Evolutionary conservation across 2,888 invertebrate species (phyloP).

Genomic region (Rotaria socialis): DNA sequence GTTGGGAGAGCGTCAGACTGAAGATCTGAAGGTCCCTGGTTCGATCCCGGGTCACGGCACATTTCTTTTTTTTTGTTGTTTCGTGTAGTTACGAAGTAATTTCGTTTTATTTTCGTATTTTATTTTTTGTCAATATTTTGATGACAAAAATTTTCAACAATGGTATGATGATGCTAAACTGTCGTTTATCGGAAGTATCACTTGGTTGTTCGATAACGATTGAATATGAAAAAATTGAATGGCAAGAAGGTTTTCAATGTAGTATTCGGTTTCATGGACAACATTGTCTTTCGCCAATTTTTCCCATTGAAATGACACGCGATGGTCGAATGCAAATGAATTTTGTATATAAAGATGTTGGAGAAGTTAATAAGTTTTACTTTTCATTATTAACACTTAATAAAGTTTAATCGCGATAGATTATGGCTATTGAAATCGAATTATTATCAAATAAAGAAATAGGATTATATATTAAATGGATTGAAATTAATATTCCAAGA

Average conservation of each 20-base stretch:
- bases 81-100: too few species aligned
- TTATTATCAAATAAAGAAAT: background rate
- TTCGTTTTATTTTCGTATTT: background rate
- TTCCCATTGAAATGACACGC: background rate
- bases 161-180: background rate
- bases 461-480: background rate
- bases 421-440: conserved; percentile 2
- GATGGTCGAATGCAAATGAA: conserved; percentile 20
- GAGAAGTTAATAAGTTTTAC: background rate
- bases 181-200: background rate
- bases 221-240: background rate
- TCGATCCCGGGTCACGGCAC: conserved; percentile 28
- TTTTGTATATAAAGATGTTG: conserved; percentile 8
- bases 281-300: background rate
- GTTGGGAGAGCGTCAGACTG: conserved; percentile 32
- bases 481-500: background rate
- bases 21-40: conserved; percentile 32
- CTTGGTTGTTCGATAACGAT: conserved; percentile 23
- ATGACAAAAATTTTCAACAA: background rate
- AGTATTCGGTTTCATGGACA: conserved; percentile 7
- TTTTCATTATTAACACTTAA: background rate
- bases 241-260: background rate
- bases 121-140: background rate
- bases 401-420: background rate
- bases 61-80: background rate